Conservation (phyloP, 92 coral and sea anemone genomes). For the Palythoa heliodiscus region DNA sequence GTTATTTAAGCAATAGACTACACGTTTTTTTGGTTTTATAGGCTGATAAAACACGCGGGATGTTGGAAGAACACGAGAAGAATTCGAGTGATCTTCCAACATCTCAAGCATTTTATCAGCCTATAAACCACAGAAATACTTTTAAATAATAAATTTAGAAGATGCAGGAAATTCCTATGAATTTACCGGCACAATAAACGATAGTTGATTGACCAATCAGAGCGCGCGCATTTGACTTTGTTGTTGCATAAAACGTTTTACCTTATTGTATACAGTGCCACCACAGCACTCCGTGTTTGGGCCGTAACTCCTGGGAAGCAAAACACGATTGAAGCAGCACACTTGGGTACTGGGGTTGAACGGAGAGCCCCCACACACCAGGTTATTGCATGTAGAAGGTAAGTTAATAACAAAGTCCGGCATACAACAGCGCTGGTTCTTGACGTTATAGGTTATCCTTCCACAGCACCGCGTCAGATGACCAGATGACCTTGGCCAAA, state of each 20-base stretch:
- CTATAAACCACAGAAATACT: too few relatives aligned
- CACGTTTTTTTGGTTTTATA: too few relatives aligned
- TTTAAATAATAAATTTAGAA: too few relatives aligned
- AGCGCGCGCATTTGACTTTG: too few relatives aligned
- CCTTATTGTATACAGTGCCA: slow-evolving; percentile 18
- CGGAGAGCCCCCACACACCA: slow-evolving; percentile 10
- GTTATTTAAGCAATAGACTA: too few relatives aligned
- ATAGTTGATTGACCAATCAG: too few relatives aligned
- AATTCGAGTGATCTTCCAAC: too few relatives aligned
- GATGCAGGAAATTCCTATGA: too few relatives aligned
- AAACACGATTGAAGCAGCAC: slow-evolving; percentile 26
- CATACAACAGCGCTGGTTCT: slow-evolving; percentile 22
- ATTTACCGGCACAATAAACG: too few relatives aligned
- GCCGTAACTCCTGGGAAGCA: slow-evolving; percentile 5
- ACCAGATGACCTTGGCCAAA: slow-evolving; percentile 9
- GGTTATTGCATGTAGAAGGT: slow-evolving; percentile 5
- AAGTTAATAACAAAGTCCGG: not conserved
- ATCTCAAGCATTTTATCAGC: too few relatives aligned
- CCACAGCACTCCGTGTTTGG: slow-evolving; percentile 32
- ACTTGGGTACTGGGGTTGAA: slow-evolving; percentile 18
- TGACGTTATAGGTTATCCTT: not conserved
- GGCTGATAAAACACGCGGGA: too few relatives aligned
- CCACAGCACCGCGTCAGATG: slow-evolving; percentile 18
- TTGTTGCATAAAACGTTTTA: not conserved
- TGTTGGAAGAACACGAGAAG: too few relatives aligned